Percentiles rank a stretch among this genome's conserved stretches.
Conservation (phyloP, 1,140 invertebrate species). For the Aphis gossypii region DNA sequence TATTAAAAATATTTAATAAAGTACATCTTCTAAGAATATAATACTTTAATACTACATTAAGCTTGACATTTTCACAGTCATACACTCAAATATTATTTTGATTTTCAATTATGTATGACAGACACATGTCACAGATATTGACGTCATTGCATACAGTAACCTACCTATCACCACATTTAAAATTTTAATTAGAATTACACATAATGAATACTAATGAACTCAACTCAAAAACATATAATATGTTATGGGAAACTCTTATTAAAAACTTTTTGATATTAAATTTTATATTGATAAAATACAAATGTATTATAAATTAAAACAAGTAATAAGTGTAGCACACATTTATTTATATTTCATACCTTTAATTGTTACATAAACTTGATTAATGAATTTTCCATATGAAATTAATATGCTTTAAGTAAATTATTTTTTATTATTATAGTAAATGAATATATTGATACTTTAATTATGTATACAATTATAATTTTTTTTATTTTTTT, state of each 20-base stretch:
- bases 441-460: neutral
- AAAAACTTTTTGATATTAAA: neutral
- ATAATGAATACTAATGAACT: constrained; percentile 28
- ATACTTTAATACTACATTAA: neutral
- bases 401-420: neutral
- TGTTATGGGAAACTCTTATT: neutral
- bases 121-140: constrained; percentile 44
- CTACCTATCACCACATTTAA: constrained; percentile 51
- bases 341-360: neutral
- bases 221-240: neutral
- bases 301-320: neutral
- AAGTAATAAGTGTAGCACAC: neutral
- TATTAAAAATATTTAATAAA: constrained; percentile 3
- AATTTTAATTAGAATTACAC: constrained; percentile 46
- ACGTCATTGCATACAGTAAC: constrained; percentile 45
- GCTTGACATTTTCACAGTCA: neutral
- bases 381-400: neutral
- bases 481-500: neutral
- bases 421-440: neutral
- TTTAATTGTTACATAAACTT: neutral
- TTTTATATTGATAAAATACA: neutral
- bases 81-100: neutral
- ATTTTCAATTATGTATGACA: constrained; percentile 49
- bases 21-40: neutral
- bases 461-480: neutral